Percentiles rank a stretch among this genome's conserved stretches.
Conservation (phyloP, 2,113 vertebrate genomes). For the Peromyscus maniculatus region DNA sequence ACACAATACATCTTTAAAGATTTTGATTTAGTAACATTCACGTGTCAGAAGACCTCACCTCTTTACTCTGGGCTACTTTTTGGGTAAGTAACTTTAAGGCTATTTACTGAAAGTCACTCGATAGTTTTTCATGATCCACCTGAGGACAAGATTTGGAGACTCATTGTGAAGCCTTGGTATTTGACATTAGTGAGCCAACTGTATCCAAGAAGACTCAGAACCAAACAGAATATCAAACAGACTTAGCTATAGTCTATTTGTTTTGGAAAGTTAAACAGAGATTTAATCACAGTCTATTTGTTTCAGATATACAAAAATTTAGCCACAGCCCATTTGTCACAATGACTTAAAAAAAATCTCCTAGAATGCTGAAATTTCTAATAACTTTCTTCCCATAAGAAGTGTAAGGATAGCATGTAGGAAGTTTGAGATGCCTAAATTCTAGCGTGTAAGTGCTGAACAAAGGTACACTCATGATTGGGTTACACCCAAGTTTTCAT, state of each 20-base stretch:
- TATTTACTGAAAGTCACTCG: slow-evolving; percentile 34
- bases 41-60: neutral
- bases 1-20: neutral
- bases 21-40: neutral
- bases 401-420: neutral
- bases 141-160: slow-evolving; percentile 9
- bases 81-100: slow-evolving; percentile 15
- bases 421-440: neutral
- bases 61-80: neutral
- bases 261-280: slow-evolving; percentile 50
- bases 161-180: neutral
- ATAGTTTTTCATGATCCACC: neutral
- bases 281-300: slow-evolving; percentile 1
- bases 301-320: slow-evolving; percentile 33
- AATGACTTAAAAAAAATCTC: neutral
- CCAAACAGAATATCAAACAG: slow-evolving; percentile 50
- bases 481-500: neutral
- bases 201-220: slow-evolving; percentile 36
- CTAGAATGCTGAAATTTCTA: neutral
- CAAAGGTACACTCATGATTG: neutral
- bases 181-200: slow-evolving; percentile 56
- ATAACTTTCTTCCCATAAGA: neutral
- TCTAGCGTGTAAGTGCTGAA: neutral
- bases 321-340: slow-evolving; percentile 14
- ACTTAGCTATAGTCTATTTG: neutral